A percentile compares a stretch with the other conserved stretches of the same genome.
phyloP scores from a whole-genome alignment of 2,113 vertebrate genomes.

The Cottus gobio region DNA sequence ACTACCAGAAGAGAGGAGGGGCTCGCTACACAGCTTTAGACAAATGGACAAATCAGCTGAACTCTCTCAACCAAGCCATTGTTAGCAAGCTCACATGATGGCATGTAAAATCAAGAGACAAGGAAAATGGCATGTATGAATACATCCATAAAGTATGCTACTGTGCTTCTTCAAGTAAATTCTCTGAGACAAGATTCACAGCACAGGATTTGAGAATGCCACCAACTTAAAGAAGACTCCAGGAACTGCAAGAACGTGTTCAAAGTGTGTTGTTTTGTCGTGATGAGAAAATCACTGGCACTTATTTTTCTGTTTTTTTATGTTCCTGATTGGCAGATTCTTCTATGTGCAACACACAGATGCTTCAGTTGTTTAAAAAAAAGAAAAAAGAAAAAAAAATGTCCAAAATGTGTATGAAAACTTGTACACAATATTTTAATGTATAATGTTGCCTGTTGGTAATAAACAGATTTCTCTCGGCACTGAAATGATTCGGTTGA shows the following conservation, averaged over 20 bases:
- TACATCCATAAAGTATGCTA: conserved; percentile 73
- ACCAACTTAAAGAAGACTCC: conserved; percentile 61
- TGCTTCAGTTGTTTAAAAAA: conserved; percentile 60
- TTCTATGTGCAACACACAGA: conserved; percentile 71
- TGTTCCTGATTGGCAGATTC: conserved; percentile 69
- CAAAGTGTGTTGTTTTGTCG: conserved; percentile 63
- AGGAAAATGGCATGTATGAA: conserved; percentile 75
- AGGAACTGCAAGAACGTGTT: conserved; percentile 59
- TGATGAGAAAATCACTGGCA: conserved; percentile 63
- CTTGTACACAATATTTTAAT: conserved; percentile 77
- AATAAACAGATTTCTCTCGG: conserved; percentile 75
- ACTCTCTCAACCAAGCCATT: conserved; percentile 99
- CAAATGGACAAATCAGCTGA: conserved; percentile 99
- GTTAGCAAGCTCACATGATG: conserved; percentile 98
- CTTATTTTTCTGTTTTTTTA: conserved; percentile 54
- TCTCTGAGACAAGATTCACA: conserved; percentile 62
- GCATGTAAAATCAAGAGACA: conserved; percentile 64
- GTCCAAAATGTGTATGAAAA: conserved; percentile 68
- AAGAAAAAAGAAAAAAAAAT: conserved; percentile 5
- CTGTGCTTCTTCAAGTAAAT: conserved; percentile 70
- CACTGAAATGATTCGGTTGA: conserved; percentile 60
- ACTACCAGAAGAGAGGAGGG: conserved; percentile 98
- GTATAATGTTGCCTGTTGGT: conserved; percentile 74
- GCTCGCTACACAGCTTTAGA: conserved; percentile 98
- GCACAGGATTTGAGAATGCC: conserved; percentile 67